Percentiles rank a stretch among this genome's conserved stretches.
Conservation (phyloP, 2,797 vertebrate species). For the Parotocinclus haroldoi region DNA sequence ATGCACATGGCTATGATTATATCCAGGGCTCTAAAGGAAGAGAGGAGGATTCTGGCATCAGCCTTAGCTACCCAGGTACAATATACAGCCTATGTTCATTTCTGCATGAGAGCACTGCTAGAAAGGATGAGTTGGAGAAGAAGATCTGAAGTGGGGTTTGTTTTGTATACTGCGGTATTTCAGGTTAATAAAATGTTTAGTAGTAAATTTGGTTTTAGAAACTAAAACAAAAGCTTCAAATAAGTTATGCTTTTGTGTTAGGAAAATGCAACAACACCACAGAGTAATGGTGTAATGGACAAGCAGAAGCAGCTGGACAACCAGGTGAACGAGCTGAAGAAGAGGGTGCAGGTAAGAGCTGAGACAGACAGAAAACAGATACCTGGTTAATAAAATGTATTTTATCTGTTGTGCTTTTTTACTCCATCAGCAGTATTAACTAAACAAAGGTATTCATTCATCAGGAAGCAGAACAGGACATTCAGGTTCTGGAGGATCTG, state of each 20-base stretch:
- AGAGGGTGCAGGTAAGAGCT: slow-evolving; percentile 72
- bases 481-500: slow-evolving; percentile 78
- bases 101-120: too few species aligned
- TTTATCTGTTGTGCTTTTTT: too few species aligned
- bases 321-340: slow-evolving; percentile 73
- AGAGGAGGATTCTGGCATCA: slow-evolving; percentile 74
- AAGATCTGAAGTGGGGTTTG: too few species aligned
- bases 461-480: slow-evolving; percentile 77
- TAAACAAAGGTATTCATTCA: slow-evolving; percentile 8
- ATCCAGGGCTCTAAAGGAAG: slow-evolving; percentile 73
- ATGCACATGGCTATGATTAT: slow-evolving; percentile 83
- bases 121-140: too few species aligned
- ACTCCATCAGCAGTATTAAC: too few species aligned
- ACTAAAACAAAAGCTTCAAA: too few species aligned
- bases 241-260: too few species aligned
- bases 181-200: too few species aligned
- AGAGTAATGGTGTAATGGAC: slow-evolving; percentile 64
- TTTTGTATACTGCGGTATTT: too few species aligned
- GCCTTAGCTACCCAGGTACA: slow-evolving; percentile 61
- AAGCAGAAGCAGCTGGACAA: slow-evolving; percentile 76
- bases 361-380: too few species aligned
- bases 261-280: slow-evolving; percentile 67
- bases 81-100: neutral
- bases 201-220: too few species aligned
- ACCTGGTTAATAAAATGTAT: too few species aligned